These are phyloP conservation scores for Hylaeus volcanicus DNA, from an alignment of 1,140 invertebrate genomes.

Conservation along the genomic window DNA sequence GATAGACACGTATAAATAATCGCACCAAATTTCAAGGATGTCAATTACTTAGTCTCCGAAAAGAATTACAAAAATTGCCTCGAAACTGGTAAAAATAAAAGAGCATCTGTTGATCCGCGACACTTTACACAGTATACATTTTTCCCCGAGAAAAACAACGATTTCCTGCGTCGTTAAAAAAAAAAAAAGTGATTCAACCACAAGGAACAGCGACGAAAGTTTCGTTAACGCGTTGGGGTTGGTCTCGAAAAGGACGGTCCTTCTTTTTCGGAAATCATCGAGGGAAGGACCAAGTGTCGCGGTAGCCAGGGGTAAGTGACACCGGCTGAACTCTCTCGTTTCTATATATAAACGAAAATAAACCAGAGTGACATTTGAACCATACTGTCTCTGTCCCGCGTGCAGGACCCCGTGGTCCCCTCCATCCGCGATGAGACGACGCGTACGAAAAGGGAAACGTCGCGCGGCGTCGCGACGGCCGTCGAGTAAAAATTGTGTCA, in stretches of 20 bases:
- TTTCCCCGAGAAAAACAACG: too few species aligned
- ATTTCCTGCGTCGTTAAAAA: neutral
- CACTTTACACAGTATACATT: too few species aligned
- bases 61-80: too few species aligned
- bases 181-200: neutral
- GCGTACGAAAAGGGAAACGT: conserved; percentile 56
- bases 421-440: conserved; percentile 23
- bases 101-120: too few species aligned
- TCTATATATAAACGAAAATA: conserved; percentile 80
- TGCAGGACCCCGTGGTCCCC: conserved; percentile 27
- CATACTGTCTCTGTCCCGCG: conserved; percentile 49
- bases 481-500: conserved; percentile 65
- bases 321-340: conserved; percentile 76
- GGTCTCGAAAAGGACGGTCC: neutral
- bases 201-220: neutral
- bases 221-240: neutral
- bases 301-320: conserved; percentile 76
- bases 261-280: conserved; percentile 63
- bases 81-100: too few species aligned
- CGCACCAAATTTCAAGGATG: too few species aligned
- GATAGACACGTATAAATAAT: too few species aligned
- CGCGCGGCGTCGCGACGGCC: conserved; percentile 56
- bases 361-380: conserved; percentile 76
- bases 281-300: conserved; percentile 42
- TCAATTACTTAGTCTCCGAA: too few species aligned